Evolutionary conservation across 2,888 invertebrate species (phyloP).

Genomic region (Microplitis deprimator): DNA sequence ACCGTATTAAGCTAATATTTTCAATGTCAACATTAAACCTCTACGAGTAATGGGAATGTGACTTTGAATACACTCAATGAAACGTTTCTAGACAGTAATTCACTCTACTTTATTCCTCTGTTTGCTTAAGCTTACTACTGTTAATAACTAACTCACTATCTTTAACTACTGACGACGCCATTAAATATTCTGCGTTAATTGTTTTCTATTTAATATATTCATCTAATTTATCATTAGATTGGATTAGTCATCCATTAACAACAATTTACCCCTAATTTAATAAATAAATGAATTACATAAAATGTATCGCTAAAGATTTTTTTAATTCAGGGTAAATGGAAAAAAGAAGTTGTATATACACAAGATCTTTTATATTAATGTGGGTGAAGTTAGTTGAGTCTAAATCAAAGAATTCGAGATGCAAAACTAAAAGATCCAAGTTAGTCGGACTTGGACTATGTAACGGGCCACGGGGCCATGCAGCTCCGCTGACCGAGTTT

Average conservation of each 20-base stretch:
- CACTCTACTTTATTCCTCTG: slow-evolving; percentile 1
- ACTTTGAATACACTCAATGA: slow-evolving; percentile 7
- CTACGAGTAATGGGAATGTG: slow-evolving; percentile 13
- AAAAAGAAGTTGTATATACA: too few relatives aligned
- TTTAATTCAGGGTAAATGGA: too few relatives aligned
- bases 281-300: too few relatives aligned
- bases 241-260: not conserved
- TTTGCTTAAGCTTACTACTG: not conserved
- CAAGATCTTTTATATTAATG: not conserved
- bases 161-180: not conserved
- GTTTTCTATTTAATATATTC: not conserved
- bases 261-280: too few relatives aligned
- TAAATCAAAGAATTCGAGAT: not conserved
- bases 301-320: too few relatives aligned
- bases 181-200: not conserved
- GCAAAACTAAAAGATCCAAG: not conserved
- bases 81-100: not conserved
- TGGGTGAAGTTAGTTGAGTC: not conserved
- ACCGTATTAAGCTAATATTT: not conserved
- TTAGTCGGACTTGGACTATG: slow-evolving; percentile 26
- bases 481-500: slow-evolving; percentile 64
- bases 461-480: slow-evolving; percentile 46
- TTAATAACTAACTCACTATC: not conserved
- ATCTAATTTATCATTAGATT: not conserved
- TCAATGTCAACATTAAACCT: slow-evolving; percentile 19